phyloP scores from a whole-genome alignment of 2,113 vertebrate species.

The Lethenteron camtschaticum region DNA sequence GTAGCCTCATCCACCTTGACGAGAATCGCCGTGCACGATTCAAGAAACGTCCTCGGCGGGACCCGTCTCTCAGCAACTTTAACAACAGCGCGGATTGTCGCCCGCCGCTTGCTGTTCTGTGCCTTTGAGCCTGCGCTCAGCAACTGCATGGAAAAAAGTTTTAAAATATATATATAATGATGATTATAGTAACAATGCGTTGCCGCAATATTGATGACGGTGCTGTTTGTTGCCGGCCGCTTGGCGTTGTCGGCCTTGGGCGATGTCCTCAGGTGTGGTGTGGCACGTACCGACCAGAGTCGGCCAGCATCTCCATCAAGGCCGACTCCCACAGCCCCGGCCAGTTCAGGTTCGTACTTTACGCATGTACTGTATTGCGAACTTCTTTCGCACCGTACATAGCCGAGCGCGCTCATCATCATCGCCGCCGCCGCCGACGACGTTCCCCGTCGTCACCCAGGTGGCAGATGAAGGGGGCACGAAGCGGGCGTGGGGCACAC shows the following conservation, averaged over 20 bases:
- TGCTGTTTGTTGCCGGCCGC: too few species aligned
- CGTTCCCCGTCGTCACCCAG: neutral
- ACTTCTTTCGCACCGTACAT: neutral
- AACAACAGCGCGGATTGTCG: too few species aligned
- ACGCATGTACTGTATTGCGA: neutral
- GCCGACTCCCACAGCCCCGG: conserved; percentile 80
- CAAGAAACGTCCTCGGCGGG: too few species aligned
- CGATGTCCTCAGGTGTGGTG: conserved; percentile 46
- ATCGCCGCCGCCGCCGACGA: neutral
- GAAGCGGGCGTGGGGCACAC: neutral
- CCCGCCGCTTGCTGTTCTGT: neutral
- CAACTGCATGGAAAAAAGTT: too few species aligned
- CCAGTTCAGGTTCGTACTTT: conserved; percentile 52
- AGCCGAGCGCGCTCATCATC: neutral
- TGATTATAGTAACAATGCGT: too few species aligned
- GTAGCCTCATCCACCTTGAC: conserved; percentile 17
- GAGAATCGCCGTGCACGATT: too few species aligned
- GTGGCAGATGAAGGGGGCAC: neutral
- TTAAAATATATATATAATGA: too few species aligned
- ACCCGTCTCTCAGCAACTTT: too few species aligned
- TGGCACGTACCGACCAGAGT: conserved; percentile 76
- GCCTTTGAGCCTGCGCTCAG: neutral
- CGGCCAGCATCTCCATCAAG: conserved; percentile 74
- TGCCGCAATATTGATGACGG: too few species aligned
- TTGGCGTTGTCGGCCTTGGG: too few species aligned